Evolutionary conservation across 1,140 invertebrate species (phyloP).

Genomic region (Neocloeon triangulifer): DNA sequence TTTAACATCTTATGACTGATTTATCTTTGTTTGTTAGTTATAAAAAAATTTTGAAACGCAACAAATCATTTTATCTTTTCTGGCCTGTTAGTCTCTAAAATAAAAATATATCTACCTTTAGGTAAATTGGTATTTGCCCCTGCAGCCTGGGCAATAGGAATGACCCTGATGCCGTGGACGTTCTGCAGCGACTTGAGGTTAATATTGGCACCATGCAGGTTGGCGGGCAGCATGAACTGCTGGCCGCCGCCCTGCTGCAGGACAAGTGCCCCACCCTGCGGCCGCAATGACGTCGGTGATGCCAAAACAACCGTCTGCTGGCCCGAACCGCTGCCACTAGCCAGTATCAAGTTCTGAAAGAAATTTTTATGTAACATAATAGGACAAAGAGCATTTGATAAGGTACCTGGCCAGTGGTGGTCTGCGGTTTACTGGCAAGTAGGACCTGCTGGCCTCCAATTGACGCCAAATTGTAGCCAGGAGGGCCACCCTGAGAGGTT

Average conservation of each 20-base stretch:
- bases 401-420: slow-evolving; percentile 1
- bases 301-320: slow-evolving; percentile 15
- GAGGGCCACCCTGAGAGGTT: slow-evolving; percentile 9
- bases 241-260: slow-evolving; percentile 17
- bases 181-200: slow-evolving; percentile 43
- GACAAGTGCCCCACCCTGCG: slow-evolving; percentile 9
- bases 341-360: slow-evolving; percentile 31
- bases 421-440: slow-evolving; percentile 24
- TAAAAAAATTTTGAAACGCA: background rate
- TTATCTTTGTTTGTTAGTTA: background rate
- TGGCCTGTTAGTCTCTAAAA: background rate
- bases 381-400: background rate
- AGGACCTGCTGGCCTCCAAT: slow-evolving; percentile 38
- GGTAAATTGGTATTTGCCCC: slow-evolving; percentile 9
- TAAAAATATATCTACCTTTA: background rate
- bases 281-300: slow-evolving; percentile 7
- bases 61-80: background rate
- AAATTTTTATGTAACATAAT: slow-evolving; percentile 3
- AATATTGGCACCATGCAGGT: slow-evolving; percentile 25
- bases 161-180: slow-evolving; percentile 29
- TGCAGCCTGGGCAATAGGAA: slow-evolving; percentile 23
- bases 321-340: slow-evolving; percentile 26
- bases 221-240: slow-evolving; percentile 28
- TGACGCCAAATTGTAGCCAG: slow-evolving; percentile 25
- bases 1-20: background rate